Evolutionary conservation across 2,113 vertebrate genomes (phyloP).

Genomic region (Triplophysa rosa): DNA sequence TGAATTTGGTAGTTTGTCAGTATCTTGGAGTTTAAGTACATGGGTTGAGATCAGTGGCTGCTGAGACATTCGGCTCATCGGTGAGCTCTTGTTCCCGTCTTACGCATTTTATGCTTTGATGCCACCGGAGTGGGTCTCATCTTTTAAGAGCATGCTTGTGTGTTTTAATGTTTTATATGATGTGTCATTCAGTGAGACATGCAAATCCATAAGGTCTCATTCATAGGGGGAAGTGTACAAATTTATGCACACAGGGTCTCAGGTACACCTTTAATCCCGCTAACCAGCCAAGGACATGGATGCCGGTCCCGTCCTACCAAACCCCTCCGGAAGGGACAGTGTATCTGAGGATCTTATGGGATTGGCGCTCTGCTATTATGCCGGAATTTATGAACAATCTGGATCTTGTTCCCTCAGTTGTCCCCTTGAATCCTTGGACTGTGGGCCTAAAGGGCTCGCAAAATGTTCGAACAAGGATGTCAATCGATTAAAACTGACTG

Average conservation of each 20-base stretch:
- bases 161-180: slow-evolving; percentile 52
- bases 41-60: slow-evolving; percentile 41
- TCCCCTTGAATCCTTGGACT: background rate
- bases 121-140: background rate
- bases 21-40: slow-evolving; percentile 27
- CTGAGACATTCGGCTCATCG: slow-evolving; percentile 26
- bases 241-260: slow-evolving; percentile 46
- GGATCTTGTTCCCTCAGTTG: slow-evolving; percentile 10
- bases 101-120: background rate
- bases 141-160: slow-evolving; percentile 49
- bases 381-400: slow-evolving; percentile 23
- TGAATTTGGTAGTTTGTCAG: slow-evolving; percentile 18
- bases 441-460: background rate
- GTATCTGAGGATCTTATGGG: slow-evolving; percentile 4
- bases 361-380: slow-evolving; percentile 13
- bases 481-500: slow-evolving; percentile 11
- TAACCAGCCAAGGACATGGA: slow-evolving; percentile 52
- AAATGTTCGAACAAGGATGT: background rate
- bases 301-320: background rate
- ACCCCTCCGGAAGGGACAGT: slow-evolving; percentile 10
- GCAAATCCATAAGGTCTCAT: slow-evolving; percentile 1
- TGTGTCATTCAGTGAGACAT: slow-evolving; percentile 38
- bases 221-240: slow-evolving; percentile 16
- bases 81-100: slow-evolving; percentile 9
- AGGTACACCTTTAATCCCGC: slow-evolving; percentile 44